A percentile compares a stretch with the other conserved stretches of the same genome.
phyloP scores from a whole-genome alignment of 2,888 invertebrate genomes.

The Trissolcus brochymenae region DNA sequence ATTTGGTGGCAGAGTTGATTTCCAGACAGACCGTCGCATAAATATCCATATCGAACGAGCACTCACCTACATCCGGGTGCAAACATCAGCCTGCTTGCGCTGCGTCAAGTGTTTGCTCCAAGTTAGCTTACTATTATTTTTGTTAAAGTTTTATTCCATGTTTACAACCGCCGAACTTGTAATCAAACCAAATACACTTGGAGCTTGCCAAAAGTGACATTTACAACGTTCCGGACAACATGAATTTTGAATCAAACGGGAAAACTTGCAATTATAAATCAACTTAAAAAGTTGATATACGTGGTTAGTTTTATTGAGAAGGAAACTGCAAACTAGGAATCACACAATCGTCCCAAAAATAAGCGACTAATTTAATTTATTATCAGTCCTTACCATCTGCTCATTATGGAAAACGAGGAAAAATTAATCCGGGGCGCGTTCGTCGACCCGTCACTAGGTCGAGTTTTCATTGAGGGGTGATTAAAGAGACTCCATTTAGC shows the following conservation, averaged over 20 bases:
- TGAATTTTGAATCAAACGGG: no score
- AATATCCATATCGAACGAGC: slow-evolving; percentile 58
- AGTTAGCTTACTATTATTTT: no score
- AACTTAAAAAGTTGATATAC: no score
- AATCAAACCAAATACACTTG: no score
- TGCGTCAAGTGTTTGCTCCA: slow-evolving; percentile 31
- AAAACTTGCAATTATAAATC: no score
- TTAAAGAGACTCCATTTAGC: slow-evolving; percentile 15
- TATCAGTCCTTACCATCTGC: background rate
- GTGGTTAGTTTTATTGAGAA: no score
- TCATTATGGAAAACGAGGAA: background rate
- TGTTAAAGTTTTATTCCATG: no score
- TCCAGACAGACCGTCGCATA: slow-evolving; percentile 60
- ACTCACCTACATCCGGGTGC: slow-evolving; percentile 25
- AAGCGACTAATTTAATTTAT: background rate
- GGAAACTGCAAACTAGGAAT: no score
- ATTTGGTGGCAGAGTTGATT: slow-evolving; percentile 56
- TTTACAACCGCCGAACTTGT: no score
- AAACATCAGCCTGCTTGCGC: slow-evolving; percentile 23
- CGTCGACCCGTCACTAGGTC: slow-evolving; percentile 8
- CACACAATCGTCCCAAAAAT: no score
- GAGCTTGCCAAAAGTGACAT: no score
- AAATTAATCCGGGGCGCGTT: background rate
- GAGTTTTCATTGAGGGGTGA: slow-evolving; percentile 25
- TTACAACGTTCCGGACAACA: no score